Conservation (phyloP, 2,113 vertebrate genomes). For the Chloroceryle aenea region DNA sequence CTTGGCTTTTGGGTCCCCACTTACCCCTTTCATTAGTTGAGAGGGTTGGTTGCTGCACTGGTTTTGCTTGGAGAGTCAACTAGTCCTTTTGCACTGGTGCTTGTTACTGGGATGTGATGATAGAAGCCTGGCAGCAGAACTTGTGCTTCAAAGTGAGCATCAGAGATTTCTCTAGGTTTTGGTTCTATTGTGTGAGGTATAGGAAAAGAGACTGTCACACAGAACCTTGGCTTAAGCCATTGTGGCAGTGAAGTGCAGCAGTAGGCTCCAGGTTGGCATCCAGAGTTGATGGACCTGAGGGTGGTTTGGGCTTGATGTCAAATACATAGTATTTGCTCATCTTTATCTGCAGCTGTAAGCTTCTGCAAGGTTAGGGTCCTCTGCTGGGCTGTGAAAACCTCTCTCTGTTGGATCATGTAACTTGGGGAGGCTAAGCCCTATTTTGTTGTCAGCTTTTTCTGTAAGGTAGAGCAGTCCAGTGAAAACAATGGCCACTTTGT, state of each 20-base stretch:
- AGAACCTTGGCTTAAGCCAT: background rate
- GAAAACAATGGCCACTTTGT: background rate
- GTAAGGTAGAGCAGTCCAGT: background rate
- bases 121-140: background rate
- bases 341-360: background rate
- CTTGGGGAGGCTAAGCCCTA: background rate
- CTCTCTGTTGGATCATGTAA: background rate
- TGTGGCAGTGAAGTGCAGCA: background rate
- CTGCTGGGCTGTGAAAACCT: background rate
- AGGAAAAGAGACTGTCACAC: background rate
- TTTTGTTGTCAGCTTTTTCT: background rate
- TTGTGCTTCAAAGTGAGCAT: background rate
- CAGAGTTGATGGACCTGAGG: background rate
- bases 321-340: background rate
- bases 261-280: background rate
- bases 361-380: background rate
- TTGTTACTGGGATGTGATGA: rapidly evolving
- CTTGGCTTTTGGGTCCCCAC: background rate
- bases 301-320: background rate
- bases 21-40: background rate
- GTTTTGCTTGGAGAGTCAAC: background rate
- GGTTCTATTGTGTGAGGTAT: background rate
- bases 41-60: background rate
- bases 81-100: background rate
- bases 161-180: background rate